phyloP scores from a whole-genome alignment of 2,113 vertebrate species.

The Centrocercus urophasianus region DNA sequence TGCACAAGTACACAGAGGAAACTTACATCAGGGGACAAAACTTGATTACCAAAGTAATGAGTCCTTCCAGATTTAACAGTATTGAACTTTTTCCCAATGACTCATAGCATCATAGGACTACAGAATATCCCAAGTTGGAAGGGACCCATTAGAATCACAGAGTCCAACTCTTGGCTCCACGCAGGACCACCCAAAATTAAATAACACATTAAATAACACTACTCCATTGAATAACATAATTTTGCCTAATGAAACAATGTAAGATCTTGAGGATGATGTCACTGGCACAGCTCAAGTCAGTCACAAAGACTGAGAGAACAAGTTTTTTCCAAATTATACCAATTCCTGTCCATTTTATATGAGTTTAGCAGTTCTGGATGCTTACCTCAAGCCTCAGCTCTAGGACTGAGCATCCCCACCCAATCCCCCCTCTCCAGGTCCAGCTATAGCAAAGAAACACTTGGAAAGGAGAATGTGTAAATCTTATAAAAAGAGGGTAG shows the following conservation, averaged over 20 bases:
- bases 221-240: neutral
- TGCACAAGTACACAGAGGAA: fast-evolving
- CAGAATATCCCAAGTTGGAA: too few relatives aligned
- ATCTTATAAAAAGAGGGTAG: neutral
- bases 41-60: too few relatives aligned
- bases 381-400: neutral
- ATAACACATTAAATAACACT: fast-evolving
- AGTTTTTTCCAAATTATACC: neutral
- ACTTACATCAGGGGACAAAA: neutral
- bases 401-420: neutral
- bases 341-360: neutral
- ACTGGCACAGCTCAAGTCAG: neutral
- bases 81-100: neutral
- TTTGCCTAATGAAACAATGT: neutral
- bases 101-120: too few relatives aligned
- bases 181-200: too few relatives aligned
- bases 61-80: neutral
- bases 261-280: neutral
- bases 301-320: neutral
- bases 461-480: neutral
- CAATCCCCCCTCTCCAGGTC: neutral
- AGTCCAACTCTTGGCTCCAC: too few relatives aligned
- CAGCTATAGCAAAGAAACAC: neutral
- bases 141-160: too few relatives aligned
- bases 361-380: neutral